Percentiles rank a stretch among this genome's conserved stretches.
Conservation (phyloP, 2,888 invertebrate species). For the Eupithecia dodoneata region DNA sequence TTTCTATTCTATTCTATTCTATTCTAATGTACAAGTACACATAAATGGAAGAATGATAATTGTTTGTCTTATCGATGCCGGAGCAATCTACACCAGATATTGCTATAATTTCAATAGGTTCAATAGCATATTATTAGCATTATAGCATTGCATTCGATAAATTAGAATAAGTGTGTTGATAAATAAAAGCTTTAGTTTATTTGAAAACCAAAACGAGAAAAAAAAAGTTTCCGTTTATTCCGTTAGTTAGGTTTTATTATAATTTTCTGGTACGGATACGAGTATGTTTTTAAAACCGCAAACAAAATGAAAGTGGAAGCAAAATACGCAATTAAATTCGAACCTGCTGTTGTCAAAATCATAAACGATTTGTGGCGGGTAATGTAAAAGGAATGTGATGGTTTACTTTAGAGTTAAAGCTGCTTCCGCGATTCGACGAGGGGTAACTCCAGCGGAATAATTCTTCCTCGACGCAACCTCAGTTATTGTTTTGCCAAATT, state of each 20-base stretch:
- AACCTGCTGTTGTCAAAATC: not conserved
- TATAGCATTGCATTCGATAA: not conserved
- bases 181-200: not conserved
- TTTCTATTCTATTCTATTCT: too few relatives aligned
- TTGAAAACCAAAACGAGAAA: not conserved
- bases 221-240: not conserved
- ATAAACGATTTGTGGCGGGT: not conserved
- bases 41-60: not conserved
- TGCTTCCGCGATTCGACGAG: conserved; percentile 28
- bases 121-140: too few relatives aligned
- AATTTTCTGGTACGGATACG: not conserved
- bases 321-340: not conserved
- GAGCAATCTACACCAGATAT: not conserved
- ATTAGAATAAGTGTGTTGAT: not conserved
- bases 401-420: conserved; percentile 17
- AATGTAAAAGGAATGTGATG: conserved; percentile 17
- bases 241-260: too few relatives aligned
- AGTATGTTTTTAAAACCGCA: not conserved
- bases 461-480: conserved; percentile 32
- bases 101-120: too few relatives aligned
- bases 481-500: conserved; percentile 37
- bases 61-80: not conserved
- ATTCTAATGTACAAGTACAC: not conserved
- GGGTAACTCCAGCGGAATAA: conserved; percentile 33
- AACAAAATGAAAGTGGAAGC: not conserved